Percentiles rank a stretch among this genome's conserved stretches.
These are phyloP conservation scores for Ovis canadensis DNA, from an alignment of 2,113 vertebrate genomes.

Conservation along the genomic window DNA sequence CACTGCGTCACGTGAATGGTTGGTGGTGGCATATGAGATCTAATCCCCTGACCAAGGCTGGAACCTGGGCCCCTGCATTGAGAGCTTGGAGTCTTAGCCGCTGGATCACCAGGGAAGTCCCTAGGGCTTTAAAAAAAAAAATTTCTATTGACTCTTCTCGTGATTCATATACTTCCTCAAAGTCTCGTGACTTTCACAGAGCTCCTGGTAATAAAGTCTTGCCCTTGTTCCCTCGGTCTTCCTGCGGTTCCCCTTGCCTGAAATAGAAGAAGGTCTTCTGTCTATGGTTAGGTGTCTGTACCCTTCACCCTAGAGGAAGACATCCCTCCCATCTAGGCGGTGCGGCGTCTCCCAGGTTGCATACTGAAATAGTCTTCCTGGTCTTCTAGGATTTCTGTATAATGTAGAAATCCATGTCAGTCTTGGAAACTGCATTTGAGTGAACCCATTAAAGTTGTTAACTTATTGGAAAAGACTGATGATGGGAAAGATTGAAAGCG, in stretches of 20 bases:
- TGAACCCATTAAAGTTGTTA: neutral
- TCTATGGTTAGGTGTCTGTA: neutral
- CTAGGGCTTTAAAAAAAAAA: neutral
- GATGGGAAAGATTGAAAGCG: neutral
- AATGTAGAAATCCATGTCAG: neutral
- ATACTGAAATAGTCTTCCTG: neutral
- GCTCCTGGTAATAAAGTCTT: neutral
- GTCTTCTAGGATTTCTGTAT: neutral
- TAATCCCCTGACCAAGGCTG: neutral
- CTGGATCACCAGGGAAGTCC: neutral
- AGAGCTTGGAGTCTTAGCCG: neutral
- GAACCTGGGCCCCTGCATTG: neutral
- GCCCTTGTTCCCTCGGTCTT: neutral
- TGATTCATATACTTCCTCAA: neutral
- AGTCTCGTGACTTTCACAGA: neutral
- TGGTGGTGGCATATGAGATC: neutral
- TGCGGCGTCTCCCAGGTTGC: neutral
- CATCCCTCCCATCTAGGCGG: too few species aligned
- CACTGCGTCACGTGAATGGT: fast-evolving
- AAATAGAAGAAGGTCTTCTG: neutral
- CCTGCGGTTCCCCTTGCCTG: neutral
- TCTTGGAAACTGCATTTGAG: neutral
- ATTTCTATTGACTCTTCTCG: neutral
- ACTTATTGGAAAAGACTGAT: neutral
- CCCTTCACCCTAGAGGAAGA: neutral